A percentile compares a stretch with the other conserved stretches of the same genome.
Conservation (phyloP, 2,113 vertebrate genomes). For the Mustelus asterias region DNA sequence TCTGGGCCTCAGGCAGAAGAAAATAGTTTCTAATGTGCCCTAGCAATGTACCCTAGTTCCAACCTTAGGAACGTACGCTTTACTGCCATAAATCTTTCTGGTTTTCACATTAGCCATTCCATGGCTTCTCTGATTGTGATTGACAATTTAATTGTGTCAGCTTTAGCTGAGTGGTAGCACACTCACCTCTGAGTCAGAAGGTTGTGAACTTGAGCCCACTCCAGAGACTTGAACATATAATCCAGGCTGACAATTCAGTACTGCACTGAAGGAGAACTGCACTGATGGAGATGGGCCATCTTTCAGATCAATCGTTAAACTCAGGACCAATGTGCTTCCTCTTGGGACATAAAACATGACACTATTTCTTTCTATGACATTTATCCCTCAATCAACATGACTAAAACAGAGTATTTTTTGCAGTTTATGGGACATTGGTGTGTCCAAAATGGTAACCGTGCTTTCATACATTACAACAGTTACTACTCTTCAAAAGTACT, state of each 20-base stretch:
- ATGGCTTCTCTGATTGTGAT: background rate
- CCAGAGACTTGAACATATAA: background rate
- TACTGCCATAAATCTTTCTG: conserved; percentile 8
- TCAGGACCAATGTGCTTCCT: background rate
- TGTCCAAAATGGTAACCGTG: background rate
- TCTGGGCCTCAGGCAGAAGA: background rate
- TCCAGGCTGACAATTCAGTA: background rate
- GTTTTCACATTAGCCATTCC: background rate
- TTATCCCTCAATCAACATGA: background rate
- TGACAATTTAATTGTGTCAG: conserved; percentile 14
- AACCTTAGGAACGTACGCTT: background rate
- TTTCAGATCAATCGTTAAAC: background rate
- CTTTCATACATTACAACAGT: background rate
- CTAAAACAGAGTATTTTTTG: background rate
- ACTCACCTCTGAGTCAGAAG: background rate
- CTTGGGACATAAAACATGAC: background rate
- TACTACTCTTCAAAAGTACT: background rate
- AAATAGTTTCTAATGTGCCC: background rate
- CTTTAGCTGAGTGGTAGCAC: background rate
- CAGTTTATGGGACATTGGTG: background rate
- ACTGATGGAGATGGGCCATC: background rate
- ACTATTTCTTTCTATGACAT: background rate
- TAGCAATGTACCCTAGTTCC: background rate
- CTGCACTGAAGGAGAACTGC: background rate
- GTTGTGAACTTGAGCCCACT: background rate